phyloP scores from a whole-genome alignment of 2,113 vertebrate genomes.

The Lota lota region DNA sequence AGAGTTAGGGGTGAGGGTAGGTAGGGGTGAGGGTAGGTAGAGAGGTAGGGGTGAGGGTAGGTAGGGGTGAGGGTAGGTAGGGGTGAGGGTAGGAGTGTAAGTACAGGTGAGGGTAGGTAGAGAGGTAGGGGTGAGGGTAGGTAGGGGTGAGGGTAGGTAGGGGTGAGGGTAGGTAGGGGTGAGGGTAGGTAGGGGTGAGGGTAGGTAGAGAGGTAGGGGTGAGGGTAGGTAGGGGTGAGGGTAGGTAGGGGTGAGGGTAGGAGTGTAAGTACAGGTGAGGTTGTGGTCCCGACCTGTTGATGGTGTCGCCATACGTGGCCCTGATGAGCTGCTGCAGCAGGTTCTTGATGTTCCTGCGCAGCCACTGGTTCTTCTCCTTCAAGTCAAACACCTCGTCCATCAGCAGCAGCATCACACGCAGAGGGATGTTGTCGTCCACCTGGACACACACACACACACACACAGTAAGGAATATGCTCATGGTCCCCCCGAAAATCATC shows the following conservation, averaged over 20 bases:
- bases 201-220: not conserved
- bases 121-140: too few species aligned
- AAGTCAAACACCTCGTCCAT: constrained; percentile 99
- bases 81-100: too few species aligned
- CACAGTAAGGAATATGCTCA: not conserved
- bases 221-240: too few species aligned
- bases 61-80: too few species aligned
- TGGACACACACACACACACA: constrained; percentile 42
- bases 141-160: too few species aligned
- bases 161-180: too few species aligned
- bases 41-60: too few species aligned
- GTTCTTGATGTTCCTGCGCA: constrained; percentile 97
- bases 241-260: not conserved
- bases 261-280: not conserved
- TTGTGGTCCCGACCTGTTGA: constrained; percentile 83
- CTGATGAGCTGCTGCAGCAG: constrained; percentile 96
- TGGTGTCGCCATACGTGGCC: constrained; percentile 96
- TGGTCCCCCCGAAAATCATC: too few species aligned
- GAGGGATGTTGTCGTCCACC: constrained; percentile 97
- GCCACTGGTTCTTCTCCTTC: constrained; percentile 98
- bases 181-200: too few species aligned
- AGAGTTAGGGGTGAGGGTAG: too few species aligned
- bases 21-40: too few species aligned
- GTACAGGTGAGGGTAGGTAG: too few species aligned
- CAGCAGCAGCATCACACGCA: constrained; percentile 94